Conservation (phyloP, 2,888 invertebrate species). For the Chloromyia formosa region DNA sequence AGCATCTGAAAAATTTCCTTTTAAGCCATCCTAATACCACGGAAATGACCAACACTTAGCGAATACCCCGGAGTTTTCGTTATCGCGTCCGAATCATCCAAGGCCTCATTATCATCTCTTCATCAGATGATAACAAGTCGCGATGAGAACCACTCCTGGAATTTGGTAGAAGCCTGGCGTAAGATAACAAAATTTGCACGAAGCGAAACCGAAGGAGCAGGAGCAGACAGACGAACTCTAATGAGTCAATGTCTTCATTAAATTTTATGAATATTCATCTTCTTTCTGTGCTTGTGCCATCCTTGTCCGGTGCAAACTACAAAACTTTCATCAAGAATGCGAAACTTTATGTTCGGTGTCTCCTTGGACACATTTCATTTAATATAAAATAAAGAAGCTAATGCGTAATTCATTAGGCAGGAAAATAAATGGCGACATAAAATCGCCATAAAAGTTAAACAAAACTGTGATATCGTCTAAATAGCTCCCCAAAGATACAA, state of each 20-base stretch:
- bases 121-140: not conserved
- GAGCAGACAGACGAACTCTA: not conserved
- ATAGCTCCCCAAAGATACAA: conserved; percentile 32
- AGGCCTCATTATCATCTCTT: not conserved
- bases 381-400: conserved; percentile 35
- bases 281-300: not conserved
- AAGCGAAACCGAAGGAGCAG: not conserved
- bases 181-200: not conserved
- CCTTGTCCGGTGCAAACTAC: not conserved
- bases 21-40: not conserved
- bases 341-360: not conserved
- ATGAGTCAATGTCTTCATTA: conserved; percentile 34
- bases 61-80: not conserved
- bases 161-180: too few species aligned
- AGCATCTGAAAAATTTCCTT: not conserved
- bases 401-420: conserved; percentile 38
- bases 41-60: conserved; percentile 6
- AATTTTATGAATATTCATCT: conserved; percentile 39
- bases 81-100: not conserved
- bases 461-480: conserved; percentile 34
- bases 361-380: conserved; percentile 18
- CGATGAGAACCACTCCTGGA: too few species aligned
- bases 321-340: not conserved
- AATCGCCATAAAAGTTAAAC: conserved; percentile 39
- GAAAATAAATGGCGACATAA: conserved; percentile 39